A percentile compares a stretch with the other conserved stretches of the same genome.
phyloP scores from a whole-genome alignment of 2,113 vertebrate genomes.

The Microtus pennsylvanicus region DNA sequence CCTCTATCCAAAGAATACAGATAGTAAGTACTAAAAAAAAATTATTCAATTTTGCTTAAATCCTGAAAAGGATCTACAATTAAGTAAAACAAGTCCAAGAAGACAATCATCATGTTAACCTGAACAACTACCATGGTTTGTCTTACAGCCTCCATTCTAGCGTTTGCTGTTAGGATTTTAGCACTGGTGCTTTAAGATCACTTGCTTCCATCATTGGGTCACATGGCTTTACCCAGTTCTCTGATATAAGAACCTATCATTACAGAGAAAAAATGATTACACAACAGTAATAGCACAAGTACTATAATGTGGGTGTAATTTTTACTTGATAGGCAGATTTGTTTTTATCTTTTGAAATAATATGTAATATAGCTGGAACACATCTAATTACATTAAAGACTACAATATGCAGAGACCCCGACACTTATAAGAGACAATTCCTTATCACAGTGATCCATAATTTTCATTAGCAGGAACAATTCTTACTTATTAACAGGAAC shows the following conservation, averaged over 20 bases:
- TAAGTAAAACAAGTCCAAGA: not conserved
- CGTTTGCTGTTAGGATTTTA: not conserved
- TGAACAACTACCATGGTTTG: not conserved
- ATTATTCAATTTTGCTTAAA: not conserved
- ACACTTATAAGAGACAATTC: conserved; percentile 64
- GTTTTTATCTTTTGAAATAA: conserved; percentile 67
- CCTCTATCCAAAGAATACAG: conserved; percentile 8
- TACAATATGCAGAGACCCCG: conserved; percentile 65
- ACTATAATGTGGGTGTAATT: conserved; percentile 17
- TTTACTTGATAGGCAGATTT: conserved; percentile 58
- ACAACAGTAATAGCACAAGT: conserved; percentile 33
- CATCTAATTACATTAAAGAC: conserved; percentile 67
- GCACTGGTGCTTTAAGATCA: conserved; percentile 1
- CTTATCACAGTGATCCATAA: conserved; percentile 60
- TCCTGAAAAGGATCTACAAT: not conserved
- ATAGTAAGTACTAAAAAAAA: not conserved
- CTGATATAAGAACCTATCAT: conserved; percentile 12
- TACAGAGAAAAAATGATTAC: conserved; percentile 39
- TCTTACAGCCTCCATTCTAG: not conserved
- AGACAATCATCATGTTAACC: not conserved
- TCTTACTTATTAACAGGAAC: conserved; percentile 63
- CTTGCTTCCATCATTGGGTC: conserved; percentile 12
- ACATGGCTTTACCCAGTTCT: conserved; percentile 37
- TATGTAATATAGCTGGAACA: conserved; percentile 58
- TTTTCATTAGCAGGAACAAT: conserved; percentile 72